phyloP scores from a whole-genome alignment of 2,888 invertebrate species.

The Acronicta alni region DNA sequence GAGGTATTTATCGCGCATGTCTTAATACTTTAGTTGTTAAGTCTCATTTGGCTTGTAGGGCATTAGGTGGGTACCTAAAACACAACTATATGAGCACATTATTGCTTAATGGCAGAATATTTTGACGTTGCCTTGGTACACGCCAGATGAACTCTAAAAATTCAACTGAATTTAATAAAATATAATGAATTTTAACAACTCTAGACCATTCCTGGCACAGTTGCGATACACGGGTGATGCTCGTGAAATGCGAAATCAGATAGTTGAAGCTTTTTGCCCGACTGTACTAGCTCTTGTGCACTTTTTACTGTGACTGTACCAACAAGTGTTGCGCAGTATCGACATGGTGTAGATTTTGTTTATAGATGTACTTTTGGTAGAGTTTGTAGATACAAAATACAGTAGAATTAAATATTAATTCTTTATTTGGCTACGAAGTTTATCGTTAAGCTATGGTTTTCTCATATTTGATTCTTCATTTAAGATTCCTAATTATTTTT shows the following conservation, averaged over 20 bases:
- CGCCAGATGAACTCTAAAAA: no score
- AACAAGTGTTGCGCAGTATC: slow-evolving; percentile 51
- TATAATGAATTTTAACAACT: slow-evolving; percentile 46
- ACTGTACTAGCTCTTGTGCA: slow-evolving; percentile 61
- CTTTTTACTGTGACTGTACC: slow-evolving; percentile 56
- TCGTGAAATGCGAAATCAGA: slow-evolving; percentile 81
- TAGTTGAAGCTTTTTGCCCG: slow-evolving; percentile 70
- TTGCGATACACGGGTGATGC: slow-evolving; percentile 62
- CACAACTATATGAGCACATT: no score
- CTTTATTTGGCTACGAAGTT: background rate
- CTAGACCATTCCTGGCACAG: slow-evolving; percentile 47
- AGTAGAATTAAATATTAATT: background rate
- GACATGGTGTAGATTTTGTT: slow-evolving; percentile 39
- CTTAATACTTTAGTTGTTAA: no score
- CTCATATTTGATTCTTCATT: no score
- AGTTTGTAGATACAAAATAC: slow-evolving; percentile 2
- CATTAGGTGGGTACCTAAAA: no score
- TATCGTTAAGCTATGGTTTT: no score
- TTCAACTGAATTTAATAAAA: background rate
- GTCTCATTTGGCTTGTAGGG: no score
- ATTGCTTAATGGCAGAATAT: no score
- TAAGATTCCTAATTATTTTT: no score
- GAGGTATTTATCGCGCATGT: no score
- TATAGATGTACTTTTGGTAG: slow-evolving; percentile 37
- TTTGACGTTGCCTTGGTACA: no score